Evolutionary conservation across 2,888 invertebrate species (phyloP).

Genomic region (Acrocera orbiculus): DNA sequence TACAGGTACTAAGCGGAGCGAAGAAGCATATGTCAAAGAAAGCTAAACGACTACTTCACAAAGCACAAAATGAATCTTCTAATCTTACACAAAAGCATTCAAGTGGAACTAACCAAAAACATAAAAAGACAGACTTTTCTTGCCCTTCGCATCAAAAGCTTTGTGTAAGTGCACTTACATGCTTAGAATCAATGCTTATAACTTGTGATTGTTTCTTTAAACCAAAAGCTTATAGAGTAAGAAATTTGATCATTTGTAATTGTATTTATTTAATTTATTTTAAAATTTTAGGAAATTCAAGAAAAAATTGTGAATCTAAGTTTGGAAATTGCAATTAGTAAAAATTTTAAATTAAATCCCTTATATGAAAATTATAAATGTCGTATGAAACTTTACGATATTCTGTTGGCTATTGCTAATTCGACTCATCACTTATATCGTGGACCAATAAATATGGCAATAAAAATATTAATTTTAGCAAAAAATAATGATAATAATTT

Average conservation of each 20-base stretch:
- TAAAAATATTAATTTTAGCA: conserved; percentile 15
- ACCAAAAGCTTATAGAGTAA: conserved; percentile 15
- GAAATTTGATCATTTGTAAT: neutral
- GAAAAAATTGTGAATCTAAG: conserved; percentile 16
- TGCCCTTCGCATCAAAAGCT: conserved; percentile 16
- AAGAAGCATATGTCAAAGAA: conserved; percentile 23
- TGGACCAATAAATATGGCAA: conserved; percentile 17
- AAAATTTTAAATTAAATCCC: neutral
- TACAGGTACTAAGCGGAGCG: conserved; percentile 18
- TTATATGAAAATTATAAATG: conserved; percentile 17
- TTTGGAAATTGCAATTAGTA: conserved; percentile 3
- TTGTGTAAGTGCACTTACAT: conserved; percentile 16
- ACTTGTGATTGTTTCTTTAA: conserved; percentile 15
- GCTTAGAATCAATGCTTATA: conserved; percentile 15
- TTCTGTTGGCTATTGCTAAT: conserved; percentile 13
- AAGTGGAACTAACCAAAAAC: conserved; percentile 13
- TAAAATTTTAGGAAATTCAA: conserved; percentile 14
- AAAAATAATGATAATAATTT: conserved; percentile 15
- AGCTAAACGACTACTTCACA: conserved; percentile 20
- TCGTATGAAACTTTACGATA: conserved; percentile 16
- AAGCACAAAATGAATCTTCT: conserved; percentile 20
- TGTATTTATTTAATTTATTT: neutral
- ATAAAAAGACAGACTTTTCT: conserved; percentile 12
- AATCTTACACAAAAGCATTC: conserved; percentile 17
- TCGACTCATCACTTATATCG: conserved; percentile 19